A percentile compares a stretch with the other conserved stretches of the same genome.
phyloP scores from a whole-genome alignment of 2,888 invertebrate species.

The Cryptocheilus praepositus region DNA sequence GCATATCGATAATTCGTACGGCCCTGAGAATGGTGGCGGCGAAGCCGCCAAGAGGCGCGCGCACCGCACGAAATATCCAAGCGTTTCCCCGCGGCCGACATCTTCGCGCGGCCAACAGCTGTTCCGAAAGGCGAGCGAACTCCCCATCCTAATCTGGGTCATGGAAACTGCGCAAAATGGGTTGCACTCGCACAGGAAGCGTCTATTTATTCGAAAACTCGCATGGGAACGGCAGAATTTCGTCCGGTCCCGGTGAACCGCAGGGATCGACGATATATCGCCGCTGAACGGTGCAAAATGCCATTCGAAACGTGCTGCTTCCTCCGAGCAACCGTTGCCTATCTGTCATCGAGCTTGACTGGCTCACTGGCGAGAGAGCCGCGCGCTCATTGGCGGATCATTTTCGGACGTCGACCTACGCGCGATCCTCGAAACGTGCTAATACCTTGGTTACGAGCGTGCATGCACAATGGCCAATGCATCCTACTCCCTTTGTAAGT shows the following conservation, averaged over 20 bases:
- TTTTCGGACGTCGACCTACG: slow-evolving; percentile 47
- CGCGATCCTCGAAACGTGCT: slow-evolving; percentile 44
- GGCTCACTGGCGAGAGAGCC: slow-evolving; percentile 62
- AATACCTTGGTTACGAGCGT: background rate
- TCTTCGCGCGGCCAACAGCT: slow-evolving; percentile 72
- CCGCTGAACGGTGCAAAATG: slow-evolving; percentile 40
- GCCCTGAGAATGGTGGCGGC: slow-evolving; percentile 68
- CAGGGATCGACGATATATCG: slow-evolving; percentile 7
- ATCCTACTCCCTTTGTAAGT: too few species aligned
- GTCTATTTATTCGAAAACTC: slow-evolving; percentile 36
- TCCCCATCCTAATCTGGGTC: slow-evolving; percentile 74
- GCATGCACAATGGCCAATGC: too few species aligned
- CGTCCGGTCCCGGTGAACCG: slow-evolving; percentile 22
- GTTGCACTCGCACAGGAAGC: slow-evolving; percentile 43
- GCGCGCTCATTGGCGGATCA: slow-evolving; percentile 62
- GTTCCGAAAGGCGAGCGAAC: slow-evolving; percentile 73
- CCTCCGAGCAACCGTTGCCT: slow-evolving; percentile 55
- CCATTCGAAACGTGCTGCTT: slow-evolving; percentile 48
- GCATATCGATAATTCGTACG: slow-evolving; percentile 50
- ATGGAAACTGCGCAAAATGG: slow-evolving; percentile 73
- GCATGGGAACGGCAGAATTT: slow-evolving; percentile 35
- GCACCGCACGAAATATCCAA: slow-evolving; percentile 67
- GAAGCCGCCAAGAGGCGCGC: slow-evolving; percentile 73
- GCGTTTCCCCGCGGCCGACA: slow-evolving; percentile 69
- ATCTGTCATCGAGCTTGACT: slow-evolving; percentile 69